Evolutionary conservation across 2,113 vertebrate species (phyloP), one percentile per base, ranked within the genome.

Genomic region (Ptilonorhynchus violaceus): DNA sequence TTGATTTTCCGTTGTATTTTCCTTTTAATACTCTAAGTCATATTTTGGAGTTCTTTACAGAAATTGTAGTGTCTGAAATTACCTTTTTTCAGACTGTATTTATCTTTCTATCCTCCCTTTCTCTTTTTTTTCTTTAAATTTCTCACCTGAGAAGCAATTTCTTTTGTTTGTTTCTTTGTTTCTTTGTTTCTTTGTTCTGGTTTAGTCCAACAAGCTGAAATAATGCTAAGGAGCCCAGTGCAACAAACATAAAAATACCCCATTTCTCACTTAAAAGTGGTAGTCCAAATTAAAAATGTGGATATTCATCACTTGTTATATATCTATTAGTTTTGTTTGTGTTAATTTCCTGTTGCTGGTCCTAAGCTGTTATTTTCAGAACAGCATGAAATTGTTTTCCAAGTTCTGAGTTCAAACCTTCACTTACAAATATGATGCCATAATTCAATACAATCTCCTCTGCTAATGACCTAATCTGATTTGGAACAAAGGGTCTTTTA

Each of bases 101-200:
- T 86, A 50, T 13, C 4, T 56, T 8, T 78, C 5, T 62, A 3
- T 55, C 2, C 0, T 22, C 3, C 11, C 1, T 33, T 5, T 1
- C 11, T 18, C 12, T 23, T 37, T 44, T 49, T 52, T 15, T 13
- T 28, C 60, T 50, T 14, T 6, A 0, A 7, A 28, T 39, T 59
- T 41, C 9, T 39, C 5, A 42, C 27, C 15, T 25, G 16, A 33
- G 14, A 33, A 63, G 3, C 19, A 62, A 50, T 56, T 44, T 67
- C 3, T 23, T 58, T 46, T 76, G 15, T 44, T 8, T 42, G 42
- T 42, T 42, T 55, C 4, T 44, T 8, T 42, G 42, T 42, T 42
- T 55, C 4, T 41, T 58, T 77, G 7, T 30, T 37, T 46, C 3
- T 59, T 80, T 68, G 5, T 30, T 37, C 62, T 86, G 2, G 11